Conservation (phyloP, 1,140 invertebrate species). For the Scaptomyza montana region DNA sequence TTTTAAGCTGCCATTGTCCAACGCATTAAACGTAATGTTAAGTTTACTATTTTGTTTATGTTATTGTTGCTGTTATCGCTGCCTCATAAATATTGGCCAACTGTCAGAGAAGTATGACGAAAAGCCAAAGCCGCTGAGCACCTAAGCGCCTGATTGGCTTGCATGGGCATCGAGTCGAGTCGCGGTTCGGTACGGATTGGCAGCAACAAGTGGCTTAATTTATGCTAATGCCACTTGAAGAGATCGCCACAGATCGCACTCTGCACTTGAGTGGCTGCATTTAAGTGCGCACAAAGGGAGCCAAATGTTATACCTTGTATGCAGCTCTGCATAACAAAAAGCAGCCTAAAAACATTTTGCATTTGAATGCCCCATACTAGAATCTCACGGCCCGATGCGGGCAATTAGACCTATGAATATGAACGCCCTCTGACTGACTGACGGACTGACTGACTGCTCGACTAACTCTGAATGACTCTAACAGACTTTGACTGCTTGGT, state of each 20-base stretch:
- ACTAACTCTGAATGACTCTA: slow-evolving; percentile 7
- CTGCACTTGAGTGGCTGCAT: slow-evolving; percentile 45
- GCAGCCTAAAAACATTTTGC: slow-evolving; percentile 27
- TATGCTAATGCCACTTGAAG: slow-evolving; percentile 66
- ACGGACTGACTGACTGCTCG: slow-evolving; percentile 11
- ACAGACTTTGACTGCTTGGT: slow-evolving; percentile 19
- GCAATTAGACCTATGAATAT: slow-evolving; percentile 52
- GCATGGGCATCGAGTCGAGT: slow-evolving; percentile 45
- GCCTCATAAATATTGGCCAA: slow-evolving; percentile 68
- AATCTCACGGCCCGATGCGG: slow-evolving; percentile 47
- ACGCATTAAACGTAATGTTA: slow-evolving; percentile 34
- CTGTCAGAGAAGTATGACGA: slow-evolving; percentile 66
- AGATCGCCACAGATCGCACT: slow-evolving; percentile 39
- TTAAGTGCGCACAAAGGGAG: slow-evolving; percentile 48
- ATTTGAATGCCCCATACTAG: slow-evolving; percentile 44
- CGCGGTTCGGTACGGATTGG: slow-evolving; percentile 21
- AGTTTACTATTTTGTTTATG: slow-evolving; percentile 20
- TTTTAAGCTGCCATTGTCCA: slow-evolving; percentile 48
- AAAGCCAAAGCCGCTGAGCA: slow-evolving; percentile 40
- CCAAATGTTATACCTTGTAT: slow-evolving; percentile 37
- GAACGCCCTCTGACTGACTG: slow-evolving; percentile 38
- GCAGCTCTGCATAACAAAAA: slow-evolving; percentile 51
- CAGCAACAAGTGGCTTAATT: slow-evolving; percentile 73
- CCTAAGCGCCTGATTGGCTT: slow-evolving; percentile 67
- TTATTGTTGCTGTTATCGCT: slow-evolving; percentile 43